Conservation (phyloP, 2,113 vertebrate genomes). For the Hippocampus barbouri region DNA sequence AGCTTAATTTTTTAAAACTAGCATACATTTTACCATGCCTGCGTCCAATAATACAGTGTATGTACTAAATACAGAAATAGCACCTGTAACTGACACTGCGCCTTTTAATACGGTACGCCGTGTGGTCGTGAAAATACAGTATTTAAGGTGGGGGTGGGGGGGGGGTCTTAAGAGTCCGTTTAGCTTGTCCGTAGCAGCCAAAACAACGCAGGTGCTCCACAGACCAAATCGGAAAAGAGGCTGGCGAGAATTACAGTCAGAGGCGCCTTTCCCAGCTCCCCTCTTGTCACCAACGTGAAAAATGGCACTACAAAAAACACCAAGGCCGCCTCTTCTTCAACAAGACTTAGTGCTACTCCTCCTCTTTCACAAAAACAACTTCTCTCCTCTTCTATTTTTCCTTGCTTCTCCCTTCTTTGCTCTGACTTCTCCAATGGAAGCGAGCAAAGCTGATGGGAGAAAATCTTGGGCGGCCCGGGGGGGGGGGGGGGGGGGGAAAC, state of each 20-base stretch:
- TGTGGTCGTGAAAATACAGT: too few species aligned
- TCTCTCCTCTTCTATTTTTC: conserved; percentile 48
- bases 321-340: conserved; percentile 12
- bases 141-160: neutral
- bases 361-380: conserved; percentile 35
- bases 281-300: conserved; percentile 41
- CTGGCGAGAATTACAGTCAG: conserved; percentile 29
- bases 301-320: conserved; percentile 42
- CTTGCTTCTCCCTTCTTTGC: conserved; percentile 35
- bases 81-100: too few species aligned
- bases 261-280: conserved; percentile 52
- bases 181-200: conserved; percentile 38
- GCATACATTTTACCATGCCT: too few species aligned
- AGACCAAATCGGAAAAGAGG: neutral
- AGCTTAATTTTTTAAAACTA: too few species aligned
- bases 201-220: too few species aligned
- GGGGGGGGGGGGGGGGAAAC: conserved; percentile 27
- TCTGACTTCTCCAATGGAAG: conserved; percentile 46
- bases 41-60: too few species aligned
- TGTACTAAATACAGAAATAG: too few species aligned
- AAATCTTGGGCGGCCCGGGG: conserved; percentile 25
- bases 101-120: too few species aligned
- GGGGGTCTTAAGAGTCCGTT: conserved; percentile 34
- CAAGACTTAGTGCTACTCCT: conserved; percentile 4
- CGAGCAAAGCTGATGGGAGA: conserved; percentile 51